phyloP scores from a whole-genome alignment of 1,140 invertebrate genomes.

The Brachionus asplanchnoidis region DNA sequence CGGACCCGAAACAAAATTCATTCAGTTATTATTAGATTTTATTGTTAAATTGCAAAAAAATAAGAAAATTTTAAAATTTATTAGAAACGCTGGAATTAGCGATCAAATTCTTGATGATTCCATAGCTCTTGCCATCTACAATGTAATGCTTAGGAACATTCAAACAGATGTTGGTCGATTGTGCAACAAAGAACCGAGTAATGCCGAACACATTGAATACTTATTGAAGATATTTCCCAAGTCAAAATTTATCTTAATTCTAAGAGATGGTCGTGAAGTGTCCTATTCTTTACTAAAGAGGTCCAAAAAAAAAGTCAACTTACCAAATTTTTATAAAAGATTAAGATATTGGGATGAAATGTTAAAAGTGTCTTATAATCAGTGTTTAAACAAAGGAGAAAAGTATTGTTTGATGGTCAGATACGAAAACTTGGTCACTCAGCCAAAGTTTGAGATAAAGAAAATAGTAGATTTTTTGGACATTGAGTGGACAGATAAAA shows the following conservation, averaged over 20 bases:
- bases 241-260: slow-evolving; percentile 2
- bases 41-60: slow-evolving; percentile 75
- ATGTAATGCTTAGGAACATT: neutral
- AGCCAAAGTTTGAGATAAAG: neutral
- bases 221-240: neutral
- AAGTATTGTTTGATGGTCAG: neutral
- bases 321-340: neutral
- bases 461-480: neutral
- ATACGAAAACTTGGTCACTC: neutral
- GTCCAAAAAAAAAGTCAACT: neutral
- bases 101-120: neutral
- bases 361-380: neutral
- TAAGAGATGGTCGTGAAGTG: slow-evolving; percentile 5
- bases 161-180: neutral
- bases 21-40: slow-evolving; percentile 60
- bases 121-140: slow-evolving; percentile 64
- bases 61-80: slow-evolving; percentile 83
- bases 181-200: neutral
- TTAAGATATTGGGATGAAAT: neutral
- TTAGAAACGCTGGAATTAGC: slow-evolving; percentile 58
- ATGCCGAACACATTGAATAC: neutral
- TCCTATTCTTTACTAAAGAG: neutral
- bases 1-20: slow-evolving; percentile 89
- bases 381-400: neutral
- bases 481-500: neutral